phyloP scores from a whole-genome alignment of 2,797 vertebrate species.

The Arrhamphus sclerolepis region DNA sequence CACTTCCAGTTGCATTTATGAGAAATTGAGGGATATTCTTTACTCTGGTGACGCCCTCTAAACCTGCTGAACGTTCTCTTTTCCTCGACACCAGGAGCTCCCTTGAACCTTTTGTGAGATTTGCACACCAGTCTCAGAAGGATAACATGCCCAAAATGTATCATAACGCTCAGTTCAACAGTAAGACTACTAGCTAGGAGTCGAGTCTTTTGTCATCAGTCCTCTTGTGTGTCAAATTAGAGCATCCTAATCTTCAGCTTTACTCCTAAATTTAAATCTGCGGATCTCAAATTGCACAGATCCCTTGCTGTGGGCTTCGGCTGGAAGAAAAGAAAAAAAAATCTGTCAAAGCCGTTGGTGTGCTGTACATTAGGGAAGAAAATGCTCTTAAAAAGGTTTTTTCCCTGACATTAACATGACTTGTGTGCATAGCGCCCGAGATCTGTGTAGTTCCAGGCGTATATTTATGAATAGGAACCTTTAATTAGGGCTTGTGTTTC shows the following conservation, averaged over 20 bases:
- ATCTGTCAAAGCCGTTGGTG: constrained; percentile 54
- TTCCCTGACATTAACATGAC: constrained; percentile 76
- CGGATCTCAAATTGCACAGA: constrained; percentile 59
- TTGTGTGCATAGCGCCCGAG: constrained; percentile 67
- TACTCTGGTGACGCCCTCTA: constrained; percentile 29
- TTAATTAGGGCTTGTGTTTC: constrained; percentile 83
- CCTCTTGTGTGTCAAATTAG: constrained; percentile 61
- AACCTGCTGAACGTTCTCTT: constrained; percentile 48
- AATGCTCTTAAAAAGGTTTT: constrained; percentile 74
- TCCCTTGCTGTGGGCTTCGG: constrained; percentile 50
- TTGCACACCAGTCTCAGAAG: constrained; percentile 26
- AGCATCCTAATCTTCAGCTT: constrained; percentile 62
- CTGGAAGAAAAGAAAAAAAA: no score
- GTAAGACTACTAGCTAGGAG: constrained; percentile 20
- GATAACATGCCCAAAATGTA: constrained; percentile 28
- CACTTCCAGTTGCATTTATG: constrained; percentile 28
- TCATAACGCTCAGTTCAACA: constrained; percentile 16
- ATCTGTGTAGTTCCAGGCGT: constrained; percentile 72
- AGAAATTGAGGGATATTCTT: constrained; percentile 35
- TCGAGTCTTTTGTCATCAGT: constrained; percentile 27
- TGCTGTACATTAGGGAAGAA: constrained; percentile 61
- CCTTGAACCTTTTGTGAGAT: constrained; percentile 10
- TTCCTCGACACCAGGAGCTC: constrained; percentile 26
- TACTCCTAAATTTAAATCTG: constrained; percentile 62
- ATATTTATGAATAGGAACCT: constrained; percentile 84